Percentiles rank a stretch among this genome's conserved stretches.
These are phyloP conservation scores for Corynorhinus townsendii DNA, from an alignment of 2,113 vertebrate genomes.

Conservation along the genomic window DNA sequence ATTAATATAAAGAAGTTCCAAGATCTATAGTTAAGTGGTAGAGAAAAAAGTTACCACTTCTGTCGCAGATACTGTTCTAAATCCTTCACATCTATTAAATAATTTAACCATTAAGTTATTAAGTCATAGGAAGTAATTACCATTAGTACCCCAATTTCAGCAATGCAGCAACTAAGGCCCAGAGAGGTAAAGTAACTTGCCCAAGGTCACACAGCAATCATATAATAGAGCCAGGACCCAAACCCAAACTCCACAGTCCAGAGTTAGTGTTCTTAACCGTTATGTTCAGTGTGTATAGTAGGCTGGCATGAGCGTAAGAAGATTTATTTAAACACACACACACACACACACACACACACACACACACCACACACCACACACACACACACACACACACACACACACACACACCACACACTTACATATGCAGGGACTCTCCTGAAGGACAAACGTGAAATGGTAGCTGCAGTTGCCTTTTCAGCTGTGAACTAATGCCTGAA, in stretches of 20 bases:
- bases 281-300: background rate
- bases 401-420: background rate
- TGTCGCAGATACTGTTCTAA: background rate
- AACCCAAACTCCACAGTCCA: background rate
- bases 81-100: background rate
- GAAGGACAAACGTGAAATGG: background rate
- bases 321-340: background rate
- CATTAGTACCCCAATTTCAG: background rate
- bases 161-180: background rate
- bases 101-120: background rate
- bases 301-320: background rate
- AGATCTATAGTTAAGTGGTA: background rate
- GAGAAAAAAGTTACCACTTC: background rate
- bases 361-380: too few relatives aligned
- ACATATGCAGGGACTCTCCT: background rate
- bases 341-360: too few relatives aligned
- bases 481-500: background rate
- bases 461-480: background rate
- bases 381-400: too few relatives aligned
- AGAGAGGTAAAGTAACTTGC: background rate
- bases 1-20: background rate
- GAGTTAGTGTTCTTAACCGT: background rate
- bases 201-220: background rate
- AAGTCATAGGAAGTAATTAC: background rate
- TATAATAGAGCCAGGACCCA: background rate